Base-by-base conservation (phyloP, 1,140 invertebrate genomes). In the Brachionus sp. region DNA sequence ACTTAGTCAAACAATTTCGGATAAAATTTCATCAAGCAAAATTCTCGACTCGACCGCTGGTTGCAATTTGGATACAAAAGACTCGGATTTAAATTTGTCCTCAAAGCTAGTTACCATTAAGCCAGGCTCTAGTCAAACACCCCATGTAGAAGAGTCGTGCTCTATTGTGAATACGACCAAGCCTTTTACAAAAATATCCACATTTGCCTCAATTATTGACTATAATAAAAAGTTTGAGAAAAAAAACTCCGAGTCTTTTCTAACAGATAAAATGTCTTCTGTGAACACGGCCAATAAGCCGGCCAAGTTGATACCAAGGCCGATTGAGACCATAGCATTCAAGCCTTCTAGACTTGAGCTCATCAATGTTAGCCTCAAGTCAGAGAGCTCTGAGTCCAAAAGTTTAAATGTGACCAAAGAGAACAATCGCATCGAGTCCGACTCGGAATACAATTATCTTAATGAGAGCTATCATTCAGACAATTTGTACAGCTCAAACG, bases 221-320 rank as follows among this genome's bases (percentile, higher is more conserved):
- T 75, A 75, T 39, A 75, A 75, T 33, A 75, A 75, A 75, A 75
- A 75, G 25, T 75, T 75, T 75, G 70, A 75, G 42, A 75, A 75
- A 75, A 75, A 75, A 75, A 75, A 75, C 13, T 75, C 70, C 42
- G 70, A 75, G 44, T 75, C 70, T 4, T 75, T n/a, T 75, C 44
- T 75, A 9, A 25, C 19, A 0, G 19, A 19, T 13, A 46, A 46
- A 10, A 73, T 68, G 29, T 33, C 64, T 9, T 3, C 13, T 3
- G 33, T 6, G 64, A 13, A 35, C n/a, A 3, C 64, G 9, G 37
- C 5, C n/a, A 19, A 70, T 39, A 70, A 9, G 33, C 64, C 64
- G 42, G 42, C 19, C 23, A 75, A 75, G 44, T 33, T 75, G 19
- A 75, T 75, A 46, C 70, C 70, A 25, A 75, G 70, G 5, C 70